Evolutionary conservation across 2,797 vertebrate species (phyloP), one percentile per base, ranked within the genome.

Genomic region (Macroramphosus scolopax): DNA sequence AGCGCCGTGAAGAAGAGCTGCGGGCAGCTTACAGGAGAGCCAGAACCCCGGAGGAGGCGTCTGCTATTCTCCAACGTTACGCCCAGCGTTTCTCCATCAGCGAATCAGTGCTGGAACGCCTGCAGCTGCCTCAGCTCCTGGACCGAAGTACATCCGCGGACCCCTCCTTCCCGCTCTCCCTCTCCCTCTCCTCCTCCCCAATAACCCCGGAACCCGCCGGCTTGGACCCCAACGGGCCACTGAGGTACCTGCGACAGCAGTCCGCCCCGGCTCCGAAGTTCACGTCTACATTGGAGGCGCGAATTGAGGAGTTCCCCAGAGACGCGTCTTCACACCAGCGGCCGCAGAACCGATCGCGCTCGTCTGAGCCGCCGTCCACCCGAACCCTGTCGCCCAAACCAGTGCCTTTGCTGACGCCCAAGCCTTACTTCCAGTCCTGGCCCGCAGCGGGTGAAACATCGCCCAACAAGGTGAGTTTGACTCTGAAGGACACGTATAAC

Each of bases 41-140:
- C 3, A 84, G 71, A 53, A 89, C 90, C 0, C 92, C 88, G 0
- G 94, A 97, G 56, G 96, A 99, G 77, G 97, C 96, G 0, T 89
- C 93, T 0, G 68, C 70, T 11, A 89, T 99, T 35, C 91, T 99
- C n/a, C 93, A 94, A 2, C 91, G 91, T 35, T 99, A 97, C 53
- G 94, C 94, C 0, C 94, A 96, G 77, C 93, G 95, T 34, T 99
- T 99, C 88, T 95, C 94, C 77, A 94, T 99, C 88, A 98, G 95
- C 1, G 96, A 99, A 75, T 73, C 93, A 1, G 89, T 97, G 36
- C 89, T 98, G 1, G 95, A 98, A 52, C 91, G 91, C 60, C 77
- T 98, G 63, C 92, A 96, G 86, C 92, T 98, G 81, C 95, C 96
- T 81, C 93, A 92, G 86, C 89, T 95, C 15, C 84, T 98, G 77